Evolutionary conservation across 2,113 vertebrate species (phyloP), one percentile per base, ranked within the genome.

Genomic region (Erinaceus europaeus): DNA sequence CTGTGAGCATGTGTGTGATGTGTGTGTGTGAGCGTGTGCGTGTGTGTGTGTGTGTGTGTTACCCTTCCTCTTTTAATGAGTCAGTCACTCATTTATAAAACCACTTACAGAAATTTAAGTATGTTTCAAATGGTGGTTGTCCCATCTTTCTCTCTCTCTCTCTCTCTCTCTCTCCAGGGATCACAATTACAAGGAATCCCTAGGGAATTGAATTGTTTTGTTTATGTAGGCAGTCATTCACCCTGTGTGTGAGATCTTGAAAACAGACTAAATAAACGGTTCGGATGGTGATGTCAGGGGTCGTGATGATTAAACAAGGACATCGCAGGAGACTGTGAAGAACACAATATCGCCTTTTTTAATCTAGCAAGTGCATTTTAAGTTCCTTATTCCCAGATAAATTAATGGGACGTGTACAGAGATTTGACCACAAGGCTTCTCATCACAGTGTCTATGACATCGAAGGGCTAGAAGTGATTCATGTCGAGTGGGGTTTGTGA

Each of bases 211-310:
- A 95, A 96, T 94, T 94, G 92, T 93, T 94, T 94, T 97, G 94
- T 97, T 97, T 96, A 93, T 93, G 71, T 73, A 93, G 93, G 79
- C 93, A 90, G 95, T 95, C 93, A 86, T 92, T 96, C 96, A 81
- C 93, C 93, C 79, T 76, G 90, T 95, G 91, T n/a, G n/a, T n/a
- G 92, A 89, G 61, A 95, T 90, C 94, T 84, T 92, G 64, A 95
- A 96, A 97, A 95, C 95, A 96, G 96, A 65, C 96, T 93, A 95
- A 94, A 94, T 93, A 93, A 88, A 90, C 95, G 59, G 32, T 91
- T 92, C 90, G 29, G 62, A 89, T 91, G 34, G 0, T 88, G 93
- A 96, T 94, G 62, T 94, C 25, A 61, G 89, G 85, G 84, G 55
- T 62, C 84, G n/a, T n/a, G 84, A 77, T 95, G 82, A 93, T 96